These are phyloP conservation scores for Limanda limanda DNA, from an alignment of 2,113 vertebrate species.

Conservation along the genomic window DNA sequence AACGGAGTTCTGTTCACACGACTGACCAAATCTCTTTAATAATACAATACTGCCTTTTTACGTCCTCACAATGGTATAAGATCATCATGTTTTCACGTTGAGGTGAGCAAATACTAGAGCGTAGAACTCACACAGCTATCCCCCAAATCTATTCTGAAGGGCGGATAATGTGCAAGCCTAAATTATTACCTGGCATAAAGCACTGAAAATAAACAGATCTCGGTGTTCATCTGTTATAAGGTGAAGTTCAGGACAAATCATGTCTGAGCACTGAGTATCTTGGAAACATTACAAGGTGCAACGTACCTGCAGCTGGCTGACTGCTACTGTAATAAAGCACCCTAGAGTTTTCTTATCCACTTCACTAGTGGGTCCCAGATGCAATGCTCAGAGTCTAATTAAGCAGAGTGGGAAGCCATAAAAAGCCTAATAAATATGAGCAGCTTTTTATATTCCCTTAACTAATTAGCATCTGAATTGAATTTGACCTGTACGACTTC, in stretches of 20 bases:
- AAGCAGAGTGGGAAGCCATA: slow-evolving; percentile 12
- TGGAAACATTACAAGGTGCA: slow-evolving; percentile 54
- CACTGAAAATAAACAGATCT: slow-evolving; percentile 15
- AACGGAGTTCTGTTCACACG: slow-evolving; percentile 21
- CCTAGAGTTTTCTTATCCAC: slow-evolving; percentile 28
- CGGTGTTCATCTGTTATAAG: not conserved
- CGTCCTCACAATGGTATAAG: slow-evolving; percentile 16
- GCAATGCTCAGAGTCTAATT: slow-evolving; percentile 2
- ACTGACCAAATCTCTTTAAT: slow-evolving; percentile 32
- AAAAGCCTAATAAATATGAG: slow-evolving; percentile 17
- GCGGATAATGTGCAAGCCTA: not conserved
- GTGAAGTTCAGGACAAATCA: not conserved
- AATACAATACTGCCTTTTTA: slow-evolving; percentile 59
- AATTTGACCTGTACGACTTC: slow-evolving; percentile 24
- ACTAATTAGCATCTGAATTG: slow-evolving; percentile 24
- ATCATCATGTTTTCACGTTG: slow-evolving; percentile 22
- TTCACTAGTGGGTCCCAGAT: slow-evolving; percentile 16
- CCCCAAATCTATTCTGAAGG: slow-evolving; percentile 5
- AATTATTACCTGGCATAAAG: slow-evolving; percentile 21
- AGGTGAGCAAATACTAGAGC: slow-evolving; percentile 31
- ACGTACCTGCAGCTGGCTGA: slow-evolving; percentile 81
- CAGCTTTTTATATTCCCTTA: slow-evolving; percentile 5
- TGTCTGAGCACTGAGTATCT: slow-evolving; percentile 35
- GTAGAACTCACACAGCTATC: slow-evolving; percentile 14
- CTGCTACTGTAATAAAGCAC: slow-evolving; percentile 75